These are phyloP conservation scores for Cryptoprocta ferox DNA, from an alignment of 2,797 vertebrate species.

Conservation along the genomic window DNA sequence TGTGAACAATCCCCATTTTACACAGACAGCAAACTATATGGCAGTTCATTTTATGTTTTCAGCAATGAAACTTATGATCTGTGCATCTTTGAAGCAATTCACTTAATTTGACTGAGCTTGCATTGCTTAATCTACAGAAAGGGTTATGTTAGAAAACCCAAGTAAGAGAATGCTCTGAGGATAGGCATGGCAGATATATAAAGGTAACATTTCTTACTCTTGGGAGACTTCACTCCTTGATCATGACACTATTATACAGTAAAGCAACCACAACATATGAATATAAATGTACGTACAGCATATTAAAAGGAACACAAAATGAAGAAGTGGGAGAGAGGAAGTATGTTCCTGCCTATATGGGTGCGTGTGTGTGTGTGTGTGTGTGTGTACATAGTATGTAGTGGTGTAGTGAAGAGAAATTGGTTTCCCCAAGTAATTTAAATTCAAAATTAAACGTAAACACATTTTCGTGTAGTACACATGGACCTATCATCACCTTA, in stretches of 20 bases:
- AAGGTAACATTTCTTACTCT: neutral
- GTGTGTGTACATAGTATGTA: neutral
- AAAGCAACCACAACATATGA: neutral
- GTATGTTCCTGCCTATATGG: neutral
- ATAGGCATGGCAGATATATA: rapidly evolving
- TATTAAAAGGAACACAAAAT: neutral
- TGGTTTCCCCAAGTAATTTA: neutral
- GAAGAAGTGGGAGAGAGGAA: neutral
- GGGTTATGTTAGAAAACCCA: neutral
- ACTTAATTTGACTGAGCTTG: neutral
- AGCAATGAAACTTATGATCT: neutral
- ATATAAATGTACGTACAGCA: neutral
- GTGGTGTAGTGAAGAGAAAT: neutral
- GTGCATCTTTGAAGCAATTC: neutral
- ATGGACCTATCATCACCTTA: neutral
- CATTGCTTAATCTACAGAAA: neutral
- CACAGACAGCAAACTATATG: neutral
- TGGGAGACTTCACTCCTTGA: neutral
- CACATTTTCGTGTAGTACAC: neutral
- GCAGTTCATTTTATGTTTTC: too few species aligned
- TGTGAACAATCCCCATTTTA: neutral
- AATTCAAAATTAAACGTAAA: neutral
- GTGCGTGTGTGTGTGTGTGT: too few species aligned
- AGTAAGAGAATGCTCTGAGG: neutral
- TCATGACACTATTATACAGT: neutral